phyloP scores from a whole-genome alignment of 64 coral and sea anemone species.

The Anthopleura sola region DNA sequence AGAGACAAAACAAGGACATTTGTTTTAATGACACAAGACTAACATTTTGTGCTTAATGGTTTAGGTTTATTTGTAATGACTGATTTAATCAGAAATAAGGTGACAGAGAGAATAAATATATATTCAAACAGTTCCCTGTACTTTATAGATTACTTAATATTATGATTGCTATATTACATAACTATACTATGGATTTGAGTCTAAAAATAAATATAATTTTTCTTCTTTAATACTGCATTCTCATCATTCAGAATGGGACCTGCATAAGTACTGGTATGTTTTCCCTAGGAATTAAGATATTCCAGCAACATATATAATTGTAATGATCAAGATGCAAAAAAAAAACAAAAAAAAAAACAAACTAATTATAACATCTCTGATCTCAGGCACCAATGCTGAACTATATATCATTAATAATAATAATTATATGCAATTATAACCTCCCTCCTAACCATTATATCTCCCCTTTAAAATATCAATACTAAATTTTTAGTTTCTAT shows the following conservation, averaged over 20 bases:
- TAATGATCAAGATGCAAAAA: no score
- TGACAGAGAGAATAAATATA: constrained; percentile 14
- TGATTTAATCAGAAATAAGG: background rate
- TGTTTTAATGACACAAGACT: background rate
- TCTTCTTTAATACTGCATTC: background rate
- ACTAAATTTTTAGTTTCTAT: no score
- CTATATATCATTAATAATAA: no score
- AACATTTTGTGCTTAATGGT: background rate
- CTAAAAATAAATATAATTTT: constrained; percentile 3
- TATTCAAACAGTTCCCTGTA: background rate
- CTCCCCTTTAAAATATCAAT: no score
- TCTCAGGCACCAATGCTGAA: no score
- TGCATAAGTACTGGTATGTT: background rate
- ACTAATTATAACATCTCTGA: no score
- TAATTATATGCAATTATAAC: no score
- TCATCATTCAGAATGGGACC: background rate
- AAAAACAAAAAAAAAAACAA: no score
- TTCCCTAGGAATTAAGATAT: no score
- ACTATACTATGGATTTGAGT: background rate
- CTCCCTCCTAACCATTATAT: no score
- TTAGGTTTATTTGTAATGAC: background rate
- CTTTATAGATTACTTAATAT: background rate
- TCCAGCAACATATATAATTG: background rate
- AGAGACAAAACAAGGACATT: no score
- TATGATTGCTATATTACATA: background rate